A percentile compares a stretch with the other conserved stretches of the same genome.
These are phyloP conservation scores for Pipistrellus kuhlii DNA, from an alignment of 2,797 vertebrate genomes.

Conservation along the genomic window DNA sequence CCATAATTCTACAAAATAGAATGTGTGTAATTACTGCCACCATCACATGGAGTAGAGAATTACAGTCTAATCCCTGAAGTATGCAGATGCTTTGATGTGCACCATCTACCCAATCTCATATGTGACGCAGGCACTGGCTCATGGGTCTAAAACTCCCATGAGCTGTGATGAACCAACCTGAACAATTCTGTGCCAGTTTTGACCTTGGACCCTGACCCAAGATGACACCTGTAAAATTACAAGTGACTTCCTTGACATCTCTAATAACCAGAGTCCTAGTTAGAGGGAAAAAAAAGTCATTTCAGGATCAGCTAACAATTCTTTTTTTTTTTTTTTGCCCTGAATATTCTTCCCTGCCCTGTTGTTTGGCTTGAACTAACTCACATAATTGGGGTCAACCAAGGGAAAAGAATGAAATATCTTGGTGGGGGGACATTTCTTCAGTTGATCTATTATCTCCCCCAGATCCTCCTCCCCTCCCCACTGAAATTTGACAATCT, in stretches of 20 bases:
- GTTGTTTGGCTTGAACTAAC: constrained; percentile 72
- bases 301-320: constrained; percentile 77
- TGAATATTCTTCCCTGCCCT: constrained; percentile 33
- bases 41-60: constrained; percentile 10
- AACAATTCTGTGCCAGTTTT: constrained; percentile 71
- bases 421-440: constrained; percentile 53
- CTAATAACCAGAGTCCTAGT: constrained; percentile 54
- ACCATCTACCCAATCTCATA: constrained; percentile 2
- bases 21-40: neutral
- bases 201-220: constrained; percentile 81
- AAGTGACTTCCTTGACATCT: constrained; percentile 68
- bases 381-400: constrained; percentile 76
- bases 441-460: too few species aligned
- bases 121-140: constrained; percentile 51
- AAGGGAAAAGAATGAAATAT: constrained; percentile 59
- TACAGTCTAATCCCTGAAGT: neutral
- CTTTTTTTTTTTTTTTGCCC: constrained; percentile 70
- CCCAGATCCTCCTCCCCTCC: too few species aligned
- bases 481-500: too few species aligned
- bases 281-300: constrained; percentile 72
- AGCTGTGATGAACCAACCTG: constrained; percentile 75
- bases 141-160: constrained; percentile 69
- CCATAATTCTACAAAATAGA: constrained; percentile 45
- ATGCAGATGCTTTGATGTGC: constrained; percentile 14
- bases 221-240: constrained; percentile 83